Percentiles rank a stretch among this genome's conserved stretches.
Conservation (phyloP, 1,140 invertebrate genomes). For the Chrysomallon squamiferum region DNA sequence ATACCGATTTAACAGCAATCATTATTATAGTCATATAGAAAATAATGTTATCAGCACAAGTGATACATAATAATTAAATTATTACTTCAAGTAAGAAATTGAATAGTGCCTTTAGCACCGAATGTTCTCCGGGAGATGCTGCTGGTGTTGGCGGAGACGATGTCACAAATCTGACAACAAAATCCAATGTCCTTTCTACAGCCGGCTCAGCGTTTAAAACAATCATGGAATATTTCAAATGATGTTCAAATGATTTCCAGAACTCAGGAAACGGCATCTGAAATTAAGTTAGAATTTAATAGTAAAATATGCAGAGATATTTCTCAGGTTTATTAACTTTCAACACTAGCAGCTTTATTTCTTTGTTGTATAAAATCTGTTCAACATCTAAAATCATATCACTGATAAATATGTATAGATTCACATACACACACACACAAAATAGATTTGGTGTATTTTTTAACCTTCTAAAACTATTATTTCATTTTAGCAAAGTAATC, state of each 20-base stretch:
- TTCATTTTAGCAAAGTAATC: too few species aligned
- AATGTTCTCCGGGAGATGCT: slow-evolving; percentile 15
- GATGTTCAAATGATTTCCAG: slow-evolving; percentile 48
- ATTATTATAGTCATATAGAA: too few species aligned
- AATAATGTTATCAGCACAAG: too few species aligned
- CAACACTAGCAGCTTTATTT: not conserved
- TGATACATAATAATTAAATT: too few species aligned
- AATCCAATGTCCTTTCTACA: slow-evolving; percentile 72
- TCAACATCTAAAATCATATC: not conserved
- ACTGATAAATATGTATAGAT: not conserved
- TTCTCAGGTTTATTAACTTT: not conserved
- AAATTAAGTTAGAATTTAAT: slow-evolving; percentile 18
- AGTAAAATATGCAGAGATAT: not conserved
- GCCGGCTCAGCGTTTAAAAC: slow-evolving; percentile 67
- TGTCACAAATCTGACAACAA: slow-evolving; percentile 72
- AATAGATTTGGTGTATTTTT: not conserved
- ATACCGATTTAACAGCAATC: too few species aligned
- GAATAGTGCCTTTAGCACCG: slow-evolving; percentile 51
- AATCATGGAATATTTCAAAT: slow-evolving; percentile 54
- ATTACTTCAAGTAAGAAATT: slow-evolving; percentile 57
- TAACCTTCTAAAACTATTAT: not conserved
- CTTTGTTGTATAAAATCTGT: not conserved
- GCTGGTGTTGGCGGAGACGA: slow-evolving; percentile 17
- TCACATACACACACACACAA: not conserved
- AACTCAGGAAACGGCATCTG: slow-evolving; percentile 52